phyloP scores from a whole-genome alignment of 2,113 vertebrate genomes.

The Chloropsis hardwickii region DNA sequence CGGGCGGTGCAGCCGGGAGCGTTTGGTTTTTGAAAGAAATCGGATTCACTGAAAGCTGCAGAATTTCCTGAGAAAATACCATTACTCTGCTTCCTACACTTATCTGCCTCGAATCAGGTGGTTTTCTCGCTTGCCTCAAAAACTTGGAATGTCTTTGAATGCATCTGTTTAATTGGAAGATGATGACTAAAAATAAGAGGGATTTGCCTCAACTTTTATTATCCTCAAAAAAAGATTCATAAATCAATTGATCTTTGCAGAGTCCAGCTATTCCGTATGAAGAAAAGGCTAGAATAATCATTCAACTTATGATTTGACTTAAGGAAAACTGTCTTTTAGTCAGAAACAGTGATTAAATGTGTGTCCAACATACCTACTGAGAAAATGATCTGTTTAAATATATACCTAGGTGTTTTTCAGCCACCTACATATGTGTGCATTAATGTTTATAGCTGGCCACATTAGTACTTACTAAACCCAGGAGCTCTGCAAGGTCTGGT shows the following conservation, averaged over 20 bases:
- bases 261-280: background rate
- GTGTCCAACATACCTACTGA: background rate
- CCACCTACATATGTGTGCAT: background rate
- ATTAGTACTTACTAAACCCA: background rate
- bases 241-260: background rate
- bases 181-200: background rate
- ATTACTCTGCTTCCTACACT: background rate
- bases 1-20: background rate
- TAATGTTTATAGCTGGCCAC: background rate
- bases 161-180: background rate
- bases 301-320: background rate
- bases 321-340: background rate
- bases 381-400: background rate
- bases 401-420: background rate
- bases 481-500: background rate
- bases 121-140: background rate
- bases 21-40: accelerated
- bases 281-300: background rate
- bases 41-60: background rate
- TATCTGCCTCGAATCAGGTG: background rate
- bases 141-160: accelerated
- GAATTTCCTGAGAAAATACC: background rate
- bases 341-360: background rate
- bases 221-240: background rate
- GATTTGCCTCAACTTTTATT: background rate